Base-by-base conservation (phyloP, 2,888 invertebrate species). In the Oegoconia quadripuncta region DNA sequence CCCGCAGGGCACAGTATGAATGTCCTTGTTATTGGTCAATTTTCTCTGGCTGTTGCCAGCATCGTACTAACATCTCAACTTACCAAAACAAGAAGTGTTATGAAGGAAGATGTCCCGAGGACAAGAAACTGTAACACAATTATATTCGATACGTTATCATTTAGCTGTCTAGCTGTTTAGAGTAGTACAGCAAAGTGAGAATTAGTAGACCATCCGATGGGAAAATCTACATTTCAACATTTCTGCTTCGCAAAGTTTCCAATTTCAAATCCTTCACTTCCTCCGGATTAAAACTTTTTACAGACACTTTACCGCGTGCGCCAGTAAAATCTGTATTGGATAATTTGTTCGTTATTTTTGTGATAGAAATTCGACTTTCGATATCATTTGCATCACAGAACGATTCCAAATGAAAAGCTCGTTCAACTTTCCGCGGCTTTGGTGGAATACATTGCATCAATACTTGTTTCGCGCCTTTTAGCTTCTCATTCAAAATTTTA, bases 301-400 rank as follows among this genome's bases (percentile, higher is more conserved):
- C 80, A 0, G 83, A 74, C 11, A 78, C 67, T 42, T 66, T 71
- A 0, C 72, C 74, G 6, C 44, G 31, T 3, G 74, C 74, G 8
- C 70, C 74, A 1, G 71, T 65, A 5, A 81, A 45, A 33, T 84
- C 86, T 8, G 84, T 81, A 58, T 65, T 78, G 0, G 82, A 83
- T 25, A 86, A 42, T 43, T 84, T 87, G 56, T 88, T 88, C 2
- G 84, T 86, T 40, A 88, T 88, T 60, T 88, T 88, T 2, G 86
- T 87, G 43, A 88, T 87, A n/a, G 88, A 83, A 59, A 88, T 88
- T 42, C 82, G 76, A 65, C 78, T 86, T 49, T 88, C 88, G 44
- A 88, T 76, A 42, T 88, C 88, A 44, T 78, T 83, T 6, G 74
- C 68, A 47, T 82, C 84, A 44, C 77, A 78, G 47, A 79, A 72